phyloP scores from a whole-genome alignment of 2,797 vertebrate species.

The Rhincodon typus region DNA sequence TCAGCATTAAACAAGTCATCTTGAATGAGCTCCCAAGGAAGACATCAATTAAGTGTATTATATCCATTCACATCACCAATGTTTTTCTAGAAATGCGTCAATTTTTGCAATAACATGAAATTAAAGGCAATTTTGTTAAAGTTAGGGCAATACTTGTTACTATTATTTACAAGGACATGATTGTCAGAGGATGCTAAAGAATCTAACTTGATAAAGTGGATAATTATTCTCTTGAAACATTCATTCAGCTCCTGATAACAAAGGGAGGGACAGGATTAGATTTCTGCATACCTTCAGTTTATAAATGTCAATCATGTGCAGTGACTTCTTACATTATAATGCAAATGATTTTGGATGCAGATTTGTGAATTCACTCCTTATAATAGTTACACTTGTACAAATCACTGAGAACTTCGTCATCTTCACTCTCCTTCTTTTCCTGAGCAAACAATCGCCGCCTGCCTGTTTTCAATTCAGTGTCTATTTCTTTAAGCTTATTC shows the following conservation, averaged over 20 bases:
- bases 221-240: not conserved
- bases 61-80: not conserved
- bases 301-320: not conserved
- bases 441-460: constrained; percentile 93
- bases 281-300: not conserved
- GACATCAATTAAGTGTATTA: not conserved
- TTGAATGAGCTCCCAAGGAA: not conserved
- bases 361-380: constrained; percentile 63
- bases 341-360: not conserved
- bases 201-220: not conserved
- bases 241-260: not conserved
- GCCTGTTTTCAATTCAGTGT: constrained; percentile 80
- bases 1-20: not conserved
- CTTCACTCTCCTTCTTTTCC: constrained; percentile 85
- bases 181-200: not conserved
- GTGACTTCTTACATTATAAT: not conserved
- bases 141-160: not conserved
- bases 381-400: constrained; percentile 99
- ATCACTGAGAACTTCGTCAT: constrained; percentile 77
- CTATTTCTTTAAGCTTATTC: constrained; percentile 80
- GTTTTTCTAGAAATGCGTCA: not conserved
- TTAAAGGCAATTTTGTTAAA: not conserved
- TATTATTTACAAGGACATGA: not conserved
- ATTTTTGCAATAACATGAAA: not conserved
- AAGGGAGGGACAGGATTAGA: not conserved